phyloP scores from a whole-genome alignment of 2,888 invertebrate genomes.

The Nineta flava region DNA sequence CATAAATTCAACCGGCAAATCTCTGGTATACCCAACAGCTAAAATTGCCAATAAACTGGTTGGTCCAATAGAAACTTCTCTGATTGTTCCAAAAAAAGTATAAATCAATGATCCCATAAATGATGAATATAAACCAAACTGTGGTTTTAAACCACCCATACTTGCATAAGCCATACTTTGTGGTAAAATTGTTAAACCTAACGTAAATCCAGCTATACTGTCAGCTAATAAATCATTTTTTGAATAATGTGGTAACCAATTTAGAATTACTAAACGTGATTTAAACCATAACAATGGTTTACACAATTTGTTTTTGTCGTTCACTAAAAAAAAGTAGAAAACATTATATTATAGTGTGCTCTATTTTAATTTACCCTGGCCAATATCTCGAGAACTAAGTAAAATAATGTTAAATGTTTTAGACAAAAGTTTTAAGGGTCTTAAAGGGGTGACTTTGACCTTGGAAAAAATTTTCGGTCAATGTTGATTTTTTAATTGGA shows the following conservation, averaged over 20 bases:
- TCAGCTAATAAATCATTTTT: slow-evolving; percentile 57
- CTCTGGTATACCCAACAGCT: slow-evolving; percentile 54
- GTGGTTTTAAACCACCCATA: slow-evolving; percentile 68
- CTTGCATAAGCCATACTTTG: slow-evolving; percentile 86
- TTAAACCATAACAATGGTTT: slow-evolving; percentile 12
- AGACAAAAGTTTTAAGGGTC: no score
- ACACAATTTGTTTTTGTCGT: slow-evolving; percentile 9
- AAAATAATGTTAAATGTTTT: no score
- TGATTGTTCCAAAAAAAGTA: slow-evolving; percentile 71
- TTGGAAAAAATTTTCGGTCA: no score
- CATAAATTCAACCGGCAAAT: slow-evolving; percentile 53
- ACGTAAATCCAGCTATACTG: slow-evolving; percentile 73
- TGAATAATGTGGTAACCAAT: slow-evolving; percentile 55
- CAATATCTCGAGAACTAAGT: no score
- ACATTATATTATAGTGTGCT: background rate
- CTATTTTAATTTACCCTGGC: no score
- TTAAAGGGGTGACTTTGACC: no score
- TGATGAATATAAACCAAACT: slow-evolving; percentile 86
- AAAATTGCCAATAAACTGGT: slow-evolving; percentile 85
- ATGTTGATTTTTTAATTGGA: no score
- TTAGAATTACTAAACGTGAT: slow-evolving; percentile 32
- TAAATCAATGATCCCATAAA: slow-evolving; percentile 83
- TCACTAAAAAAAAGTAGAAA: background rate
- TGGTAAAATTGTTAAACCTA: slow-evolving; percentile 83
- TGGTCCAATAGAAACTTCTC: slow-evolving; percentile 80